Percentiles rank a stretch among this genome's conserved stretches.
Conservation (phyloP, 2,797 vertebrate genomes). For the Sphaeramia orbicularis region DNA sequence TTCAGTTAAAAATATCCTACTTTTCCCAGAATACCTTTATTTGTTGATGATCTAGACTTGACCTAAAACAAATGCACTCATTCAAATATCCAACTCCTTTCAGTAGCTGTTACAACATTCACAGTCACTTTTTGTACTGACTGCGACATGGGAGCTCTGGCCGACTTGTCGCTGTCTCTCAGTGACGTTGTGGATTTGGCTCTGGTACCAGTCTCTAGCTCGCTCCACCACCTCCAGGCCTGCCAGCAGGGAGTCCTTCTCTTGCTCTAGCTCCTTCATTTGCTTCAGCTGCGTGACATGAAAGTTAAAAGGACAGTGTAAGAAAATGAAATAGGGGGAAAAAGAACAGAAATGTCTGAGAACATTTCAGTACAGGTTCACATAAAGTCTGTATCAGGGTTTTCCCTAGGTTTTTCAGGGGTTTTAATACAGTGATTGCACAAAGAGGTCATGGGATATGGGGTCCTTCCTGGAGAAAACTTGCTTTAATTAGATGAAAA, state of each 20-base stretch:
- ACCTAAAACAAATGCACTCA: no score
- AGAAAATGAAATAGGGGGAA: not conserved
- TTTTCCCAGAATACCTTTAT: not conserved
- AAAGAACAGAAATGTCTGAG: not conserved
- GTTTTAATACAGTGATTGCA: no score
- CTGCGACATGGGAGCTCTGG: constrained; percentile 80
- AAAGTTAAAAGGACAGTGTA: constrained; percentile 14
- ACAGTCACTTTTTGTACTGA: constrained; percentile 53
- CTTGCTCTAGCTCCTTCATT: constrained; percentile 95
- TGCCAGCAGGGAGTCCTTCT: constrained; percentile 92
- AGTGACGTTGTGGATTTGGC: constrained; percentile 91
- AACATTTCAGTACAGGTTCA: no score
- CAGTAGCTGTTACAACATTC: no score
- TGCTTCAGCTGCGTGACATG: constrained; percentile 88
- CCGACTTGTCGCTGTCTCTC: constrained; percentile 90
- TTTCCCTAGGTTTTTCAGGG: no score
- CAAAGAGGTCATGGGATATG: no score
- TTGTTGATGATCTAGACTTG: no score
- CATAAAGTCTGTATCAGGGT: no score
- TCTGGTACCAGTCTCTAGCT: constrained; percentile 93
- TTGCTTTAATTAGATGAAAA: no score
- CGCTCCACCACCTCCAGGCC: constrained; percentile 93
- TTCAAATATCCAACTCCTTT: no score
- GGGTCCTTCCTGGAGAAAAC: not conserved
- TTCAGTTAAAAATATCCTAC: not conserved